Conservation (phyloP, 2,113 vertebrate species). For the Thamnophis sirtalis region DNA sequence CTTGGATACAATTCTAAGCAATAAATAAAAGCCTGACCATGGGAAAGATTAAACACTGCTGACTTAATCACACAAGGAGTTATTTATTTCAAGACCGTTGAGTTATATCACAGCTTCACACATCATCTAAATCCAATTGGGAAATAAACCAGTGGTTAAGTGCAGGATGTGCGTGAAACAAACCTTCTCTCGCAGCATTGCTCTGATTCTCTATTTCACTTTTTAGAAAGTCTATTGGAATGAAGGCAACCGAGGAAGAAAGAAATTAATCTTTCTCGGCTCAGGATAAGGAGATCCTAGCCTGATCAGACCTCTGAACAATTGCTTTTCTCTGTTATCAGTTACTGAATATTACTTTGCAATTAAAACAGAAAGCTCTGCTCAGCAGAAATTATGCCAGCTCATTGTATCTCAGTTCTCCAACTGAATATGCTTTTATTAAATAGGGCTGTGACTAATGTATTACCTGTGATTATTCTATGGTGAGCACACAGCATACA, state of each 20-base stretch:
- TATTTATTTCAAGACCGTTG: background rate
- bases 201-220: background rate
- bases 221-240: background rate
- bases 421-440: background rate
- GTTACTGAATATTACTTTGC: background rate
- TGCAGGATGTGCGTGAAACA: background rate
- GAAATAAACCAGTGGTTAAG: background rate
- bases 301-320: background rate
- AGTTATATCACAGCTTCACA: background rate
- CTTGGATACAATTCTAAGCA: background rate
- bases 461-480: background rate
- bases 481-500: background rate
- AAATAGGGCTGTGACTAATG: background rate
- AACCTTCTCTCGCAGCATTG: background rate
- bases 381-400: background rate
- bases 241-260: background rate
- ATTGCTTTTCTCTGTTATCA: background rate
- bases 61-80: background rate
- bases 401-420: background rate
- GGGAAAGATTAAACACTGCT: background rate
- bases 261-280: background rate
- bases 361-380: background rate
- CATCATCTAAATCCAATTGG: background rate
- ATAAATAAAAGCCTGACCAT: background rate
- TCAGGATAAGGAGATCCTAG: background rate